A percentile compares a stretch with the other conserved stretches of the same genome.
Evolutionary conservation across 2,113 vertebrate species (phyloP).

Genomic region (Bubo bubo): DNA sequence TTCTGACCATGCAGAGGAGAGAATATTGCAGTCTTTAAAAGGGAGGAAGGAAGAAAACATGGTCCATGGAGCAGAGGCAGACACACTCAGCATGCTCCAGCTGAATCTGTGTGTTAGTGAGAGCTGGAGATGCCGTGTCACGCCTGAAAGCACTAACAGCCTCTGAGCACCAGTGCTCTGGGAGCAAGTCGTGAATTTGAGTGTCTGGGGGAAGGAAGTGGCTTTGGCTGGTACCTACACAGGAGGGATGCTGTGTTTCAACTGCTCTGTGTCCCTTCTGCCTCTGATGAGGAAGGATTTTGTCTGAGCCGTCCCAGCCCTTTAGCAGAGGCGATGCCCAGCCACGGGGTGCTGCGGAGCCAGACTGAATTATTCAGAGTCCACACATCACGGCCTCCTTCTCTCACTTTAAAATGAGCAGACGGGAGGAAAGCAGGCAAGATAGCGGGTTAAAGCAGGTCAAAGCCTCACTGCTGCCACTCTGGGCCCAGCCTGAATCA

Average conservation of each 20-base stretch:
- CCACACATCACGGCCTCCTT: not conserved
- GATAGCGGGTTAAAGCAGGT: not conserved
- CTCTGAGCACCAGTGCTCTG: not conserved
- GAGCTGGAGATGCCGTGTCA: not conserved
- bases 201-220: not conserved
- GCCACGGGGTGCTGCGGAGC: not conserved
- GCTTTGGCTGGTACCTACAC: not conserved
- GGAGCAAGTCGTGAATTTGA: not conserved
- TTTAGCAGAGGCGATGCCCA: not conserved
- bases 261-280: not conserved
- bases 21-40: not conserved
- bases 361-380: constrained; percentile 60
- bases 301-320: not conserved
- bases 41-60: not conserved
- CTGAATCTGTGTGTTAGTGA: not conserved
- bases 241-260: not conserved
- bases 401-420: not conserved
- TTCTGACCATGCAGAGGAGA: constrained; percentile 1
- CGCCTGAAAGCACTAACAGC: not conserved
- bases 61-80: not conserved
- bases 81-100: not conserved
- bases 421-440: not conserved
- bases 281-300: not conserved
- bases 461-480: not conserved
- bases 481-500: not conserved